Percentiles rank a stretch among this genome's conserved stretches.
phyloP scores from a whole-genome alignment of 92 coral and sea anemone species.

The Palythoa heliodiscus region DNA sequence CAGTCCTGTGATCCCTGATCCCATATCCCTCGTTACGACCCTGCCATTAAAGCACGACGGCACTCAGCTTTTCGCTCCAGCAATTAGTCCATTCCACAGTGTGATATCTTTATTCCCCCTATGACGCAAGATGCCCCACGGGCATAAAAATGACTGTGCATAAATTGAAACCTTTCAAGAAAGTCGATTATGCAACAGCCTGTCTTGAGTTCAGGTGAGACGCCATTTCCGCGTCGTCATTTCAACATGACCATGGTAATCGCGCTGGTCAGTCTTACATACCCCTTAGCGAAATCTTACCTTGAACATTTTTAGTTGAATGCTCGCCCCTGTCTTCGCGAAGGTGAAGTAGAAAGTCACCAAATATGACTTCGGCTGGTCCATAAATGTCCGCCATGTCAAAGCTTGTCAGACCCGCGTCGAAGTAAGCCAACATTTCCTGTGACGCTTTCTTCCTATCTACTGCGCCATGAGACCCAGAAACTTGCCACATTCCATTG shows the following conservation, averaged over 20 bases:
- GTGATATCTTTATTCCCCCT: too few species aligned
- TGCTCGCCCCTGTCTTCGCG: conserved; percentile 65
- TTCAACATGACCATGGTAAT: not conserved
- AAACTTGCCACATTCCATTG: conserved; percentile 95
- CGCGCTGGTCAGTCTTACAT: not conserved
- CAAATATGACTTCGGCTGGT: conserved; percentile 89
- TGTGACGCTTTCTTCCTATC: conserved; percentile 63
- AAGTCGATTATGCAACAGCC: not conserved
- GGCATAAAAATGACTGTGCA: too few species aligned
- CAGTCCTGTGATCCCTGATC: too few species aligned
- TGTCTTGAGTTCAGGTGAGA: too few species aligned
- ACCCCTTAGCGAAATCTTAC: conserved; percentile 32
- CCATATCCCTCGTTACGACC: too few species aligned
- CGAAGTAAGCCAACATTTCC: conserved; percentile 75
- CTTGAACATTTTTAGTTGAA: conserved; percentile 67
- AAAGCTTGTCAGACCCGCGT: conserved; percentile 79
- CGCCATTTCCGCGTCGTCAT: too few species aligned
- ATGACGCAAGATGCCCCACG: too few species aligned
- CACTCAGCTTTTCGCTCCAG: too few species aligned
- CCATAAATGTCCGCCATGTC: conserved; percentile 95
- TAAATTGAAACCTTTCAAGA: not conserved
- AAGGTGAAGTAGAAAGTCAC: conserved; percentile 63
- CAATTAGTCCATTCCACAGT: too few species aligned
- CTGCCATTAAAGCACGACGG: too few species aligned
- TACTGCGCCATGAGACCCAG: conserved; percentile 82